phyloP scores from a whole-genome alignment of 2,113 vertebrate genomes.

The Noturus placidus region DNA sequence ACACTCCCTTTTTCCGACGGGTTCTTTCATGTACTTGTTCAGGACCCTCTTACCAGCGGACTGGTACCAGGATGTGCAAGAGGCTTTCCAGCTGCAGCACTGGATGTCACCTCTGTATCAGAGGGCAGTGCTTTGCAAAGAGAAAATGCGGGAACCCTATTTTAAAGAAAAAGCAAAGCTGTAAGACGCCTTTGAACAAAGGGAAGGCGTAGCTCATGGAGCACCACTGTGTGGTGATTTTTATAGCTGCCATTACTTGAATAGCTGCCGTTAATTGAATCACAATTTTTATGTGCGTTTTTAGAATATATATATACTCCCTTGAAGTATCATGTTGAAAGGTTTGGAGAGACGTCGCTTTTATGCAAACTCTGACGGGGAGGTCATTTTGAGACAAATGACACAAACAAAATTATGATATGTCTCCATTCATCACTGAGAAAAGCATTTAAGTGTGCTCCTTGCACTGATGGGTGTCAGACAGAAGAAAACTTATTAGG shows the following conservation, averaged over 20 bases:
- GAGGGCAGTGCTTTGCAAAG: slow-evolving; percentile 45
- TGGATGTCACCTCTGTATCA: slow-evolving; percentile 61
- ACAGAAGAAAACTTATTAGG: slow-evolving; percentile 1
- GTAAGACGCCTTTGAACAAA: slow-evolving; percentile 9
- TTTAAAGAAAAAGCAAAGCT: slow-evolving; percentile 25
- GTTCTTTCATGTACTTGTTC: slow-evolving; percentile 2
- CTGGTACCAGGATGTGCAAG: slow-evolving; percentile 23
- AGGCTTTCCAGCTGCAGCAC: slow-evolving; percentile 35
- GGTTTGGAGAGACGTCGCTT: not conserved
- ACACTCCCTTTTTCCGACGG: not conserved
- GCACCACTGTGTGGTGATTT: slow-evolving; percentile 53
- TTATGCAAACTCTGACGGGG: not conserved
- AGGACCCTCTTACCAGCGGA: slow-evolving; percentile 25
- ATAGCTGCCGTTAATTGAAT: not conserved
- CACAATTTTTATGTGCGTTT: not conserved
- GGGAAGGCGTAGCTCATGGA: not conserved
- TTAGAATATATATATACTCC: slow-evolving; percentile 5
- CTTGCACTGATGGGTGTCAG: slow-evolving; percentile 23
- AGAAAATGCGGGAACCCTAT: not conserved
- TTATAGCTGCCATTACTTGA: slow-evolving; percentile 19
- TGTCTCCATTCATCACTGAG: not conserved
- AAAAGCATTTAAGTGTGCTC: not conserved
- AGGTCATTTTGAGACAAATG: not conserved
- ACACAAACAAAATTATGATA: not conserved
- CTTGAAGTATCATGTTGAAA: slow-evolving; percentile 27